Base-by-base conservation (phyloP, 2,888 invertebrate genomes). In the Nomada goodeniana region DNA sequence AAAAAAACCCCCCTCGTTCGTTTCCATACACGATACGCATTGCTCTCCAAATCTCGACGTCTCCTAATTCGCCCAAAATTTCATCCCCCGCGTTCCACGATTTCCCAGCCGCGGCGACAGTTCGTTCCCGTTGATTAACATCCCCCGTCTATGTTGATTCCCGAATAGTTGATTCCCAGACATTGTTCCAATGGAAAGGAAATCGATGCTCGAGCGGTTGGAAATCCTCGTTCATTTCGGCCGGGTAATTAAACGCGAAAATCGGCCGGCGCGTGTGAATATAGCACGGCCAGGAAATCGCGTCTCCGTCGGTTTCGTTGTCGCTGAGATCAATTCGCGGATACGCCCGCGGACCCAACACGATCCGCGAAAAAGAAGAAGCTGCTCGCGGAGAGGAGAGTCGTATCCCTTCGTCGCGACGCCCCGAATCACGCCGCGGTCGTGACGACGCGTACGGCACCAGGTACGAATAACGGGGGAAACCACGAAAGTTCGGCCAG, bases 141-240 rank as follows among this genome's bases (percentile, higher is more conserved):
- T 9, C 7, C 36, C 1, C 36, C 36, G 5, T 7, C 36, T 36
- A 36, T 36, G 36, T 7, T 7, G 36, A 36, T 36, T 77, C 73
- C 57, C 65, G 55, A 77, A 85, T 69, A 72, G 73, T 64, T 64
- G 55, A 50, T 44, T 47, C 23, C 64, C 60, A 67, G 71, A 70
- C 70, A 53, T 83, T 82, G 79, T 82, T 82, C 76, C 79, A 65
- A 47, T 42, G 53, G 76, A 84, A 79, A 75, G 86, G 84, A 86
- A 82, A 86, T 86, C 78, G 84, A 86, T 76, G 65, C 42, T 10
- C 60, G 50, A 29, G 36, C 72, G 36, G 26, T 29, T 53, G 61
- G 61, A 76, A 55, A 68, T 72, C 3, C 64, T 52, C 76, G 42
- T 80, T 82, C 76, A 76, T 80, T 68, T 69, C 63, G 44, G 50